Evolutionary conservation across 2,888 invertebrate species (phyloP), one percentile per base, ranked within the genome.

Genomic region (Coelinius sp.): DNA sequence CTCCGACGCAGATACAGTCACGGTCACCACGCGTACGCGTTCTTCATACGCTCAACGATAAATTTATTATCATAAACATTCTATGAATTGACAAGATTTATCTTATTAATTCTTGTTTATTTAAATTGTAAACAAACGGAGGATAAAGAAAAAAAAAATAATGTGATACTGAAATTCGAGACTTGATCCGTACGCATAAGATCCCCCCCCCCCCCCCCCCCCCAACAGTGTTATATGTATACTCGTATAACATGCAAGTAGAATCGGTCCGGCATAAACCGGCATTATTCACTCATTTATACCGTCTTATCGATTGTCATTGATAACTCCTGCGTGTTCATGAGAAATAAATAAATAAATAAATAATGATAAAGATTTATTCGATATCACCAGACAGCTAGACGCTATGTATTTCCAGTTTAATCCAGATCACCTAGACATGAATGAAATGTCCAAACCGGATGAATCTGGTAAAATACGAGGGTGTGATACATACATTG

Each of bases 1-100:
- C 86, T 86, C 85, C 84, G 83, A 81, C 82, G 82, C 80, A 82
- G 80, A 83, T 83, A 83, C 81, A 86, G 85, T 85, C 86, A 86
- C 82, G 84, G 85, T 84, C 85, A 85, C 81, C 79, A 77, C 77
- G 74, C 74, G 74, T 75, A 71, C 72, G 70, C 67, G 59, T 71
- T 73, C 67, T 68, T 68, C 31, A 75, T 53, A 70, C 74, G 66
- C 73, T 71, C 27, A 56, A 27, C 25, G n/a, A 27, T 24, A 35
- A 35, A 59, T 59, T 56, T 27, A 27, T 31, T 4, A n/a, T 31
- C 6, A 27, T 27, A 31, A 27, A 56, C 56, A 56, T 31, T 25
- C 17, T 17, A 17, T 27, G 24, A 3, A 12, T n/a, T n/a, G 12
- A n/a, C 4, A n/a, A n/a, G 2, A 41, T n/a, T 31, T 31, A 31